Conservation (phyloP, 2,888 invertebrate species). For the Microplitis manilae region DNA sequence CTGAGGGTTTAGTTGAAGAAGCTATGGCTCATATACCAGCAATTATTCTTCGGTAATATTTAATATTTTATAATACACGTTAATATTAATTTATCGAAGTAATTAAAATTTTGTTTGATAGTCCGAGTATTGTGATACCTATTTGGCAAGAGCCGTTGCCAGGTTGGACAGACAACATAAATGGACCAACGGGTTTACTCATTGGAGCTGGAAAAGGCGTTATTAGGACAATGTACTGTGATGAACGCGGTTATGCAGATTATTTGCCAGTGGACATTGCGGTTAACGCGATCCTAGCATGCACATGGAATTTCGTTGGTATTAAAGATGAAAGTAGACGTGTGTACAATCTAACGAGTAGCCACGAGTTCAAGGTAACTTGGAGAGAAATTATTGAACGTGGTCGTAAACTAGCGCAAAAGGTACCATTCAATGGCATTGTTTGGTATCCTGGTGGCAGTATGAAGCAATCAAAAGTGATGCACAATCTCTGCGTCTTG, state of each 20-base stretch:
- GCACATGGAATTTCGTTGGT: slow-evolving; percentile 79
- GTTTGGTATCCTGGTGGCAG: slow-evolving; percentile 91
- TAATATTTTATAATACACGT: slow-evolving; percentile 7
- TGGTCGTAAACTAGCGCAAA: slow-evolving; percentile 83
- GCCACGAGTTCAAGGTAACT: slow-evolving; percentile 84
- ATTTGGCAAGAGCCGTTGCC: slow-evolving; percentile 88
- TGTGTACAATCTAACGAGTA: slow-evolving; percentile 85
- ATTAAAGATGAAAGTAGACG: slow-evolving; percentile 73
- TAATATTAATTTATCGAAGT: not conserved
- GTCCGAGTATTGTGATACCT: slow-evolving; percentile 81
- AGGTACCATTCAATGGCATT: slow-evolving; percentile 89
- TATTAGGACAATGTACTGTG: slow-evolving; percentile 89
- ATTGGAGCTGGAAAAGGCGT: slow-evolving; percentile 90
- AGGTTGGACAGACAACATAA: slow-evolving; percentile 95
- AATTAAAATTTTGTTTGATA: slow-evolving; percentile 37
- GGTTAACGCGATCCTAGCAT: slow-evolving; percentile 82
- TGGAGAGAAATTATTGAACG: slow-evolving; percentile 92
- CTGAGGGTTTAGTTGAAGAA: slow-evolving; percentile 87
- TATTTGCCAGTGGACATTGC: slow-evolving; percentile 86
- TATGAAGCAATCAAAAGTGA: slow-evolving; percentile 84
- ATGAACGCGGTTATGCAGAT: slow-evolving; percentile 84
- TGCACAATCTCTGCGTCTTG: slow-evolving; percentile 87
- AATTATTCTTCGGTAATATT: slow-evolving; percentile 82
- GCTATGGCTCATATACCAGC: slow-evolving; percentile 84
- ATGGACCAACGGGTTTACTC: slow-evolving; percentile 90